Evolutionary conservation across 2,113 vertebrate genomes (phyloP), one percentile per base, ranked within the genome.

Genomic region (Dicerorhinus sumatrensis): DNA sequence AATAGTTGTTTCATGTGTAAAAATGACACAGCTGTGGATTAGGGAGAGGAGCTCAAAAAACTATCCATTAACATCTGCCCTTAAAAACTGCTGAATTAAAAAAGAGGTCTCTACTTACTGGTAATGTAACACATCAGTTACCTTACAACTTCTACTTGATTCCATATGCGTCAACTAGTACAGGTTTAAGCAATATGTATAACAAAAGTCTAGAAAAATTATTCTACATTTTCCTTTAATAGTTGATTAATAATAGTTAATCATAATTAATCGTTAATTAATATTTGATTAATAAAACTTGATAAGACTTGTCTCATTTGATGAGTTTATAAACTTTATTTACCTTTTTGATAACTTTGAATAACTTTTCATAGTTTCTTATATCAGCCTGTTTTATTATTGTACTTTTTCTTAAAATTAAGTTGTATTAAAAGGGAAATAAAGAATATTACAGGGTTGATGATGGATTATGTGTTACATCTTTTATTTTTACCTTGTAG

Each of bases 401-500:
- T 76, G 29, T 42, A 27, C 3, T 76, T 93, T 73, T 76, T 5
- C 29, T 87, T 77, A 65, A 88, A 39, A 91, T 89, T 3, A n/a
- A 20, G 8, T 65, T 3, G 20, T 54, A 33, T 51, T 65, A 16
- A 58, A 73, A 76, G 96, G 9, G n/a, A 73, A 70, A 42, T 76
- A 58, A 65, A 2, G 11, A 63, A 76, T 63, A 54, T 79, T 18
- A n/a, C 6, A 14, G 5, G 62, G 11, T 27, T 81, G 67, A 25
- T 69, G 0, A 83, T 87, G 6, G 29, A 42, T 46, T 18, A 39
- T 23, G 25, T 46, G 6, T 23, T 67, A 3, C 63, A 23, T 62
- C 27, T 77, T 96, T 72, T 95, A 23, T 94, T 21, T 97, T 96
- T 80, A n/a, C 31, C 79, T 69, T 76, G 73, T 96, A 98, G 98